Base-by-base conservation (phyloP, 2,888 invertebrate genomes). In the Hermaeophaga mercurialis region DNA sequence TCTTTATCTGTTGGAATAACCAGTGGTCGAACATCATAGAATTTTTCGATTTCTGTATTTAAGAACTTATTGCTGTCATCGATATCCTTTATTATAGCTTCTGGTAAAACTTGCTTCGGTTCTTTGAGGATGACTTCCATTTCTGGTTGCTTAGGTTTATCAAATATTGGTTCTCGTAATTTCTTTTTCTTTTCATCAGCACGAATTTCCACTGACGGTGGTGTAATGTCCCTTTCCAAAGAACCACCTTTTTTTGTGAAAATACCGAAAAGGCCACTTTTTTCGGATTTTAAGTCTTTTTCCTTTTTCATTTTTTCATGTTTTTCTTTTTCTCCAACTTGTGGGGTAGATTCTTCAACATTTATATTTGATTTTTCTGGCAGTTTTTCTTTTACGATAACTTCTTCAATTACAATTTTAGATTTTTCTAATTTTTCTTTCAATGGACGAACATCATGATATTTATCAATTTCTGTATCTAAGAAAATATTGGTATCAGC, bases 41-140 rank as follows among this genome's bases (percentile, higher is more conserved):
- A 65, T 22, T 26, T 36, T 8, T 57, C 57, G 59, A 66, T 64
- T 66, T 24, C 55, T n/a, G 54, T 43, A 18, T 55, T 45, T 5
- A 70, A 36, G 26, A 70, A 70, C 1, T 48, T 38, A n/a, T 64
- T 57, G 5, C 62, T 63, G 5, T 64, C 54, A 3, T 59, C 14
- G 54, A 65, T 65, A 26, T 63, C 48, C 54, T 62, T 47, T 6
- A 65, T 11, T 18, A 41, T 15, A 24, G 46, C 47, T 43, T 65
- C 66, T 14, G 65, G 62, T 4, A 64, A 31, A 28, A 58, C 18
- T 6, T 28, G 7, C 11, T 2, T 18, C 28, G 39, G 5, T 17
- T 4, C 41, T 57, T 19, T 22, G n/a, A n/a, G n/a, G n/a, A n/a
- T n/a, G n/a, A n/a, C n/a, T n/a, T n/a, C n/a, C n/a, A n/a, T n/a